A percentile compares a stretch with the other conserved stretches of the same genome.
These are phyloP conservation scores for Eledone cirrhosa DNA, from an alignment of 2,888 invertebrate genomes.

Conservation along the genomic window DNA sequence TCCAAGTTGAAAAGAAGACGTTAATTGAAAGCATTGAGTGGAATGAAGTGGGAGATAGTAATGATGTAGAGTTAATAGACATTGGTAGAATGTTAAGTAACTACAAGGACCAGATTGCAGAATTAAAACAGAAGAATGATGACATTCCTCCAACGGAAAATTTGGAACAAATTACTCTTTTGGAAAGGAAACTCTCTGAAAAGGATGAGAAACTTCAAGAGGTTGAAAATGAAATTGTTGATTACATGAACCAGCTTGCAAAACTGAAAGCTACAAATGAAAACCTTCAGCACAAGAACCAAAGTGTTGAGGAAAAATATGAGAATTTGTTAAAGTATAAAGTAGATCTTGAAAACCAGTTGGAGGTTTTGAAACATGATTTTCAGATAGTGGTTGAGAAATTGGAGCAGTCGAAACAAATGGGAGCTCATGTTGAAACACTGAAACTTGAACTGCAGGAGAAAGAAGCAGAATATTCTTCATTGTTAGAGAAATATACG, in stretches of 20 bases:
- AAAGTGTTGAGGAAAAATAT: no score
- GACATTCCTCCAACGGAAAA: not conserved
- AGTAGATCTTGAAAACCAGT: not conserved
- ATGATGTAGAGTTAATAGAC: not conserved
- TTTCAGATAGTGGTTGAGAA: constrained; percentile 11
- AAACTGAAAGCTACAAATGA: not conserved
- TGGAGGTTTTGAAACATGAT: constrained; percentile 20
- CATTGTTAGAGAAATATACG: not conserved
- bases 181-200: not conserved
- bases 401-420: constrained; percentile 10
- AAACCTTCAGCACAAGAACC: not conserved
- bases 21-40: no score
- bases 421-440: constrained; percentile 11
- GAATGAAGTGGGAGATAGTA: no score
- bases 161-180: not conserved
- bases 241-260: no score
- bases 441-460: constrained; percentile 24
- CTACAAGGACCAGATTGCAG: not conserved
- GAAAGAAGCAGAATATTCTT: constrained; percentile 11
- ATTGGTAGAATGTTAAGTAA: not conserved
- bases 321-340: no score
- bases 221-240: no score
- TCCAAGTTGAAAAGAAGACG: no score
- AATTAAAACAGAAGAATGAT: not conserved
- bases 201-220: not conserved